phyloP scores from a whole-genome alignment of 2,888 invertebrate genomes.

The Hydriomena furcata region DNA sequence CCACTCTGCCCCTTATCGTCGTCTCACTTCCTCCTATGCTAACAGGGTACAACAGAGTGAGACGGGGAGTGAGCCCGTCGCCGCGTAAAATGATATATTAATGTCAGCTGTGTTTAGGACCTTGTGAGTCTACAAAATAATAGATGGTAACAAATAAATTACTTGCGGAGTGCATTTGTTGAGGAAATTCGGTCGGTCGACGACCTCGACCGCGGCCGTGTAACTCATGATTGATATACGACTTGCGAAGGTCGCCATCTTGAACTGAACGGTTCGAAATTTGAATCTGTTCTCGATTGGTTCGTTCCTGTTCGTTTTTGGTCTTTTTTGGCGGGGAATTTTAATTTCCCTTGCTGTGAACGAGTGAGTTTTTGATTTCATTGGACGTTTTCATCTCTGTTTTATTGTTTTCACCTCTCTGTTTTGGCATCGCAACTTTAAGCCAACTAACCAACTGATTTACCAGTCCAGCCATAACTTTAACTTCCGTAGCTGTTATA shows the following conservation, averaged over 20 bases:
- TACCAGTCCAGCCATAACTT: too few species aligned
- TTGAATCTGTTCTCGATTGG: slow-evolving; percentile 75
- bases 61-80: slow-evolving; percentile 59
- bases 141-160: slow-evolving; percentile 84
- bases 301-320: slow-evolving; percentile 43
- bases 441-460: neutral
- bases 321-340: slow-evolving; percentile 32
- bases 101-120: slow-evolving; percentile 83
- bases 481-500: too few species aligned
- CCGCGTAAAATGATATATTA: slow-evolving; percentile 83
- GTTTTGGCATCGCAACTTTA: slow-evolving; percentile 1
- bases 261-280: slow-evolving; percentile 75
- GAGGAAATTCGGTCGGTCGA: slow-evolving; percentile 81
- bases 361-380: slow-evolving; percentile 27
- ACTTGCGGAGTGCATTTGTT: slow-evolving; percentile 80
- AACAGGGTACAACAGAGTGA: slow-evolving; percentile 42
- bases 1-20: slow-evolving; percentile 61
- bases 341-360: slow-evolving; percentile 26
- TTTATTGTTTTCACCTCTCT: slow-evolving; percentile 24
- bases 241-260: slow-evolving; percentile 81
- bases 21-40: slow-evolving; percentile 53
- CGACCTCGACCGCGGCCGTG: slow-evolving; percentile 77
- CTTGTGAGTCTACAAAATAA: slow-evolving; percentile 83
- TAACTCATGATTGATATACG: slow-evolving; percentile 81
- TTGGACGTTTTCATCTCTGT: slow-evolving; percentile 23